Evolutionary conservation across 2,797 vertebrate species (phyloP).

Genomic region (Eulemur albifrons): DNA sequence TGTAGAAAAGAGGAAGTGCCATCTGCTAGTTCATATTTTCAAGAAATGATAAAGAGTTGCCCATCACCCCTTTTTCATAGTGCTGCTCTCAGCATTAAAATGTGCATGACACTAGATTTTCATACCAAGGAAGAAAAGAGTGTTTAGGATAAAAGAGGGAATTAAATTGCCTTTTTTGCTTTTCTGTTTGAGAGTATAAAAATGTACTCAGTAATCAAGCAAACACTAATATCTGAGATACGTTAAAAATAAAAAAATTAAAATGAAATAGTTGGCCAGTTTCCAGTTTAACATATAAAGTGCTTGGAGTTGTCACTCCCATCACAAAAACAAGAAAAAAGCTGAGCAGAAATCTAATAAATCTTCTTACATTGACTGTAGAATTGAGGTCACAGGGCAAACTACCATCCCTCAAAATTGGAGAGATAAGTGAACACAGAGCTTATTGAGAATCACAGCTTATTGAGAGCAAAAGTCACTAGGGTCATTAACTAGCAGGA

Average conservation of each 20-base stretch:
- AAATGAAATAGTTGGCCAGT: background rate
- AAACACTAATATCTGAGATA: background rate
- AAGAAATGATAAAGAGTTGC: conserved; percentile 25
- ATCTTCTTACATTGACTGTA: background rate
- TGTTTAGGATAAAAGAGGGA: background rate
- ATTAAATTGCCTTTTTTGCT: background rate
- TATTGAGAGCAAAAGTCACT: background rate
- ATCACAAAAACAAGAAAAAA: background rate
- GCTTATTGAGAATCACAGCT: background rate
- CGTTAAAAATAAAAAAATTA: background rate
- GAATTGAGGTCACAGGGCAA: background rate
- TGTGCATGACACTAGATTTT: conserved; percentile 17
- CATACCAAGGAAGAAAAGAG: background rate
- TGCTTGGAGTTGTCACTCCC: background rate
- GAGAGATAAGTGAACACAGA: background rate
- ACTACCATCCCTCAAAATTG: background rate
- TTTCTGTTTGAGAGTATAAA: background rate
- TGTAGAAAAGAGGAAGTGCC: conserved; percentile 21
- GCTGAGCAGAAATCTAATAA: background rate
- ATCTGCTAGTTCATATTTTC: background rate
- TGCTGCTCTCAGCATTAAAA: background rate
- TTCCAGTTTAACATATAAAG: background rate
- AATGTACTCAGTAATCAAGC: background rate
- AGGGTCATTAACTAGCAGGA: background rate
- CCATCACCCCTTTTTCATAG: background rate